A percentile compares a stretch with the other conserved stretches of the same genome.
Conservation (phyloP, 2,888 invertebrate genomes). For the Gryllus longicercus region DNA sequence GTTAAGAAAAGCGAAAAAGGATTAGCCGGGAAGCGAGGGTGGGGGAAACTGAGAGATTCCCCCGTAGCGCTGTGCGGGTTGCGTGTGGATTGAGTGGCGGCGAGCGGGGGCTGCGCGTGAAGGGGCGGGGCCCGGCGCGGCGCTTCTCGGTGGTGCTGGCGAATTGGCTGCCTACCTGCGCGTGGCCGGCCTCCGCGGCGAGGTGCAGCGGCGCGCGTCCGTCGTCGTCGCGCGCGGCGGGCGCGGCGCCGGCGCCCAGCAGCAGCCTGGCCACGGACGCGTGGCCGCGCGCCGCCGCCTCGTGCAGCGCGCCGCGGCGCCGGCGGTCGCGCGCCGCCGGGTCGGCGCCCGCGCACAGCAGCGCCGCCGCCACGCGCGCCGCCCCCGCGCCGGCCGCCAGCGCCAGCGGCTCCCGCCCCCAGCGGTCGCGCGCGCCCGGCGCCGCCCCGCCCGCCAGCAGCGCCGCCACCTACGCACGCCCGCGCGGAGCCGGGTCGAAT, state of each 20-base stretch:
- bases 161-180: not conserved
- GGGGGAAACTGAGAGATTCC: no score
- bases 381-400: not conserved
- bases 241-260: not conserved
- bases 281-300: not conserved
- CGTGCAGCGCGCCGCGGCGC: not conserved
- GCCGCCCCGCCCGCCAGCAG: not conserved
- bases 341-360: not conserved
- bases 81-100: no score
- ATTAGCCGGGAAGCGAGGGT: no score
- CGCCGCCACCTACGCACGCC: not conserved
- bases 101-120: no score
- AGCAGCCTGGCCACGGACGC: not conserved
- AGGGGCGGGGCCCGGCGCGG: no score
- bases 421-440: not conserved
- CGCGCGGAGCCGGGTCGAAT: no score
- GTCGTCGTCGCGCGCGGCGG: slow-evolving; percentile 3
- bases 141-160: no score
- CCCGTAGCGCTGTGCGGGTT: no score
- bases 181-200: not conserved
- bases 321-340: not conserved
- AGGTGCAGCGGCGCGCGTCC: slow-evolving; percentile 2
- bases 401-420: not conserved
- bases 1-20: no score
- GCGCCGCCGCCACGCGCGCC: not conserved